A percentile compares a stretch with the other conserved stretches of the same genome.
Conservation (phyloP, 2,888 invertebrate species). For the Schizotus pectinicornis region DNA sequence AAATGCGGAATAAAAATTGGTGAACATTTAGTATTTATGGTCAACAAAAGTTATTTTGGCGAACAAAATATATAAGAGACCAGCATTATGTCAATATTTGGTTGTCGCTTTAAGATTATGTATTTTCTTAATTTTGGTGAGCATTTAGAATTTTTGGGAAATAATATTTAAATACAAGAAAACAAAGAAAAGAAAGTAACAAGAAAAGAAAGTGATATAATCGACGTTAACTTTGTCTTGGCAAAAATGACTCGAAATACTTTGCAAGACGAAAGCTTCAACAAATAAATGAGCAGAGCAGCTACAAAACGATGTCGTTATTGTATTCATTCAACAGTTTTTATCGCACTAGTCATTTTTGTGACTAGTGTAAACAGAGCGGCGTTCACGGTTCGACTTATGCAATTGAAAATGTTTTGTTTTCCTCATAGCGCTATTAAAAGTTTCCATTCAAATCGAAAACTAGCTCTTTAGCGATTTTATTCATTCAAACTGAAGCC, state of each 20-base stretch:
- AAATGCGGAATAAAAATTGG: too few species aligned
- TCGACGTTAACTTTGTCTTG: neutral
- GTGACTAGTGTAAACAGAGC: neutral
- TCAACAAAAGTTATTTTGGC: too few species aligned
- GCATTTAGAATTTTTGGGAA: too few species aligned
- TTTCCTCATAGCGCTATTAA: neutral
- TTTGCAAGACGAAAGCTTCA: neutral
- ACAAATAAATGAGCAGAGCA: neutral
- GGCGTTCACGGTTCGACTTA: neutral
- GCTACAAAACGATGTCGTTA: neutral
- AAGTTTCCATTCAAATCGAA: neutral
- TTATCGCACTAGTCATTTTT: slow-evolving; percentile 1
- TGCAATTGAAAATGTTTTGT: slow-evolving; percentile 5
- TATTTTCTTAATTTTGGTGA: too few species aligned
- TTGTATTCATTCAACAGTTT: slow-evolving; percentile 3
- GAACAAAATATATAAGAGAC: too few species aligned
- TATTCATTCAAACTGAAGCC: neutral
- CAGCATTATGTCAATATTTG: too few species aligned
- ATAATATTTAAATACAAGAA: too few species aligned
- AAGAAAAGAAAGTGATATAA: neutral
- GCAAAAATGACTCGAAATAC: neutral
- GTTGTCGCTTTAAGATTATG: too few species aligned
- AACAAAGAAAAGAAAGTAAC: too few species aligned
- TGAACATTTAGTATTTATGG: too few species aligned
- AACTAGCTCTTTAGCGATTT: neutral